phyloP scores from a whole-genome alignment of 1,140 invertebrate species.

The Anthonomus grandis region DNA sequence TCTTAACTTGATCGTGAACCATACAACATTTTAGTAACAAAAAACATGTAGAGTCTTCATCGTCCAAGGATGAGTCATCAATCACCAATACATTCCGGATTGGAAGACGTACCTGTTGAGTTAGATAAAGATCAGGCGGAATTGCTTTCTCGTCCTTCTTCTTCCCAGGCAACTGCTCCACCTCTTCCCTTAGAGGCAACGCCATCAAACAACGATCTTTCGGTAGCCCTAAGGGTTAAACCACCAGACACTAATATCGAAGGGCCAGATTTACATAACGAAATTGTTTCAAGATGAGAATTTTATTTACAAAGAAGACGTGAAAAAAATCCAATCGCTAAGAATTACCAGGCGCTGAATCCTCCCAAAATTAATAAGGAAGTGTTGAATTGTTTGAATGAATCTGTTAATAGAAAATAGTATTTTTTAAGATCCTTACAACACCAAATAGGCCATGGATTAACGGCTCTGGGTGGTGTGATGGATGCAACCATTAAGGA shows the following conservation, averaged over 20 bases:
- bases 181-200: not conserved
- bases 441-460: too few species aligned
- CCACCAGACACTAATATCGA: not conserved
- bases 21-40: too few species aligned
- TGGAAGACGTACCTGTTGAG: too few species aligned
- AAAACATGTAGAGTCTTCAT: not conserved
- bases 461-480: not conserved
- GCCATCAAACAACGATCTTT: not conserved
- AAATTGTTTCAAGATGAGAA: not conserved
- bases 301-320: not conserved
- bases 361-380: not conserved
- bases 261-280: not conserved
- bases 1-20: too few species aligned
- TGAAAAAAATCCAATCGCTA: not conserved
- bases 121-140: not conserved
- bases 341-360: not conserved
- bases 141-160: not conserved
- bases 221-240: not conserved
- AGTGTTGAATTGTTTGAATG: not conserved
- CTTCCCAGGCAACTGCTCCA: not conserved
- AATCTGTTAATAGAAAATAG: not conserved
- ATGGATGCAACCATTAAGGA: not conserved
- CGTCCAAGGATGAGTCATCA: not conserved
- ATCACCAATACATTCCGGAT: not conserved
- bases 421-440: conserved; percentile 1